Evolutionary conservation across 2,113 vertebrate species (phyloP).

Genomic region (Etheostoma spectabile): DNA sequence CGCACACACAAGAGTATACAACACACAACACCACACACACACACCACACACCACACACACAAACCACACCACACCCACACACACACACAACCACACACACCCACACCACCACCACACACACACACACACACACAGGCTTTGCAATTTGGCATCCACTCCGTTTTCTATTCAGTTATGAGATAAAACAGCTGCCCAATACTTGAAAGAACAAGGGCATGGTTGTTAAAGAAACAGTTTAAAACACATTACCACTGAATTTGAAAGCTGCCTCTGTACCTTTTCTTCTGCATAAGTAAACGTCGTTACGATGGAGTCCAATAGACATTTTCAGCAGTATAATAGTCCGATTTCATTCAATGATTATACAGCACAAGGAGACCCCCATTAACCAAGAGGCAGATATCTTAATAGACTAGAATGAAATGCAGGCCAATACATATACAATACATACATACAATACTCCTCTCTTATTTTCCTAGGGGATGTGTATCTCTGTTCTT

Average conservation of each 20-base stretch:
- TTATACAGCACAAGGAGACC: not conserved
- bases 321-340: not conserved
- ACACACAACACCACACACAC: not conserved
- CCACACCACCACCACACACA: too few relatives aligned
- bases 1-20: not conserved
- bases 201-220: too few relatives aligned
- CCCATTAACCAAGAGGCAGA: not conserved
- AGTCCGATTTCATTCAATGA: too few relatives aligned
- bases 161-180: not conserved
- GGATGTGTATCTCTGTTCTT: slow-evolving; percentile 90
- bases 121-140: not conserved
- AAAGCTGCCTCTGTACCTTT: too few relatives aligned
- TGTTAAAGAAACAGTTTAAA: not conserved
- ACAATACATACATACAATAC: not conserved
- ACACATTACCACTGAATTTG: not conserved
- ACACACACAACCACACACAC: not conserved
- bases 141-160: not conserved
- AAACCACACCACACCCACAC: too few relatives aligned
- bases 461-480: slow-evolving; percentile 77
- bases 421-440: too few relatives aligned
- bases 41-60: too few relatives aligned
- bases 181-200: not conserved
- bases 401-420: too few relatives aligned
- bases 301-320: not conserved
- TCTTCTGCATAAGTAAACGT: not conserved